Percentiles rank a stretch among this genome's conserved stretches.
Conservation (phyloP, 2,113 vertebrate species). For the Menidia beryllina region DNA sequence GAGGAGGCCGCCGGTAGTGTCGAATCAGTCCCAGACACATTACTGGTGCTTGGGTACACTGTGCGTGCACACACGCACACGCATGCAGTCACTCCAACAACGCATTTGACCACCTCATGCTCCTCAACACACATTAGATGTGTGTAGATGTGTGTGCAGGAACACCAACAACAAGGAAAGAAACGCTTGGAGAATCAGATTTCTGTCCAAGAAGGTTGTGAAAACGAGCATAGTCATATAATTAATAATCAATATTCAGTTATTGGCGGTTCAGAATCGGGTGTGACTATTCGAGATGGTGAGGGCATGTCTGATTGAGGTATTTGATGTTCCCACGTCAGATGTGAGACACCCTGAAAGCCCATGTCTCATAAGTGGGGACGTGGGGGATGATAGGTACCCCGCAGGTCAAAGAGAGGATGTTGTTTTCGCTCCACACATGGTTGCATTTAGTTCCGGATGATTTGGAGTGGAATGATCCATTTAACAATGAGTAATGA, state of each 20-base stretch:
- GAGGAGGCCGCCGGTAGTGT: slow-evolving; percentile 49
- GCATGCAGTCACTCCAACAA: background rate
- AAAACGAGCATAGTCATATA: slow-evolving; percentile 42
- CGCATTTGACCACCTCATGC: background rate
- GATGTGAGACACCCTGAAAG: slow-evolving; percentile 45
- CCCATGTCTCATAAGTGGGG: slow-evolving; percentile 30
- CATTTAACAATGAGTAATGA: slow-evolving; percentile 60
- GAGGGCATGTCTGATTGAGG: background rate
- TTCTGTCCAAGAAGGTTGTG: slow-evolving; percentile 31
- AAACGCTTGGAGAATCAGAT: slow-evolving; percentile 15
- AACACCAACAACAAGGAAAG: slow-evolving; percentile 18
- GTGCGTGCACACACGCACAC: background rate
- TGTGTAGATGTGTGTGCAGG: background rate
- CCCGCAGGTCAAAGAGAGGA: slow-evolving; percentile 3
- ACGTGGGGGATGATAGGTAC: slow-evolving; percentile 4
- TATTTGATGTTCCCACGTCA: slow-evolving; percentile 31
- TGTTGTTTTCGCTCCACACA: slow-evolving; percentile 51
- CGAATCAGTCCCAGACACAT: slow-evolving; percentile 57
- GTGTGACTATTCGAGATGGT: background rate
- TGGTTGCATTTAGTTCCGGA: slow-evolving; percentile 71
- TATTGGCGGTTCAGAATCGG: slow-evolving; percentile 42
- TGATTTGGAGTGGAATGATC: slow-evolving; percentile 61
- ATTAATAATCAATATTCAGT: slow-evolving; percentile 50
- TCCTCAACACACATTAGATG: slow-evolving; percentile 11
- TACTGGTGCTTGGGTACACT: slow-evolving; percentile 31